phyloP scores from a whole-genome alignment of 2,888 invertebrate genomes.

The Dryocosmus kuriphilus region DNA sequence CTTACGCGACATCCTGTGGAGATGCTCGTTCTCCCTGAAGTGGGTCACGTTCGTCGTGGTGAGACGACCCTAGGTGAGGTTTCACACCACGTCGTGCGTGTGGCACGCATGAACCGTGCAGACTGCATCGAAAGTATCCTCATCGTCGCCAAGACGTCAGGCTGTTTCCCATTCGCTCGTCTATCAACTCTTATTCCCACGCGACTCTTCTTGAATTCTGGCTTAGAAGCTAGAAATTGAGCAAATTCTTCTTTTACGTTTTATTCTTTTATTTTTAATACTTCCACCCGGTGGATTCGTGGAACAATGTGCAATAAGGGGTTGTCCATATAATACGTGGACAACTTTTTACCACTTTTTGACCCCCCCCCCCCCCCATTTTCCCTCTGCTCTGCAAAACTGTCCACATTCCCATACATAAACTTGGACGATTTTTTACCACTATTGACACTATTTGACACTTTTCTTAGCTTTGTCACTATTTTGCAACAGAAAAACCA shows the following conservation, averaged over 20 bases:
- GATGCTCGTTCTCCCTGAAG: constrained; percentile 35
- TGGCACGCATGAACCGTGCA: constrained; percentile 8
- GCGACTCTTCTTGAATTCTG: neutral
- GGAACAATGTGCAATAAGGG: too few relatives aligned
- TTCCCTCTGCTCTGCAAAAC: too few relatives aligned
- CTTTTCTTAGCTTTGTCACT: too few relatives aligned
- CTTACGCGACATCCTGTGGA: constrained; percentile 43
- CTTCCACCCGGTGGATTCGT: neutral
- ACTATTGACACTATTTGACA: too few relatives aligned
- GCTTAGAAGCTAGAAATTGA: neutral
- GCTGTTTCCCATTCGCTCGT: neutral
- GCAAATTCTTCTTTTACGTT: neutral
- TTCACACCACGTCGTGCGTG: constrained; percentile 19
- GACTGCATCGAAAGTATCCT: constrained; percentile 32
- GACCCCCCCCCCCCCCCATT: too few relatives aligned
- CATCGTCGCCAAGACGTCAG: constrained; percentile 14
- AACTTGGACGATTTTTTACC: too few relatives aligned
- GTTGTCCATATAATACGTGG: too few relatives aligned
- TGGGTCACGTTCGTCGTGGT: constrained; percentile 42
- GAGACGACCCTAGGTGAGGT: constrained; percentile 25
- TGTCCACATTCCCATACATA: too few relatives aligned
- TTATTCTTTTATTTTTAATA: neutral
- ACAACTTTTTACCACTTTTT: too few relatives aligned
- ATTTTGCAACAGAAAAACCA: too few relatives aligned
- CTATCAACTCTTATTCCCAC: constrained; percentile 17